Percentiles rank a stretch among this genome's conserved stretches.
These are phyloP conservation scores for Drosophila anomalata DNA, from an alignment of 2,888 invertebrate genomes.

Conservation along the genomic window DNA sequence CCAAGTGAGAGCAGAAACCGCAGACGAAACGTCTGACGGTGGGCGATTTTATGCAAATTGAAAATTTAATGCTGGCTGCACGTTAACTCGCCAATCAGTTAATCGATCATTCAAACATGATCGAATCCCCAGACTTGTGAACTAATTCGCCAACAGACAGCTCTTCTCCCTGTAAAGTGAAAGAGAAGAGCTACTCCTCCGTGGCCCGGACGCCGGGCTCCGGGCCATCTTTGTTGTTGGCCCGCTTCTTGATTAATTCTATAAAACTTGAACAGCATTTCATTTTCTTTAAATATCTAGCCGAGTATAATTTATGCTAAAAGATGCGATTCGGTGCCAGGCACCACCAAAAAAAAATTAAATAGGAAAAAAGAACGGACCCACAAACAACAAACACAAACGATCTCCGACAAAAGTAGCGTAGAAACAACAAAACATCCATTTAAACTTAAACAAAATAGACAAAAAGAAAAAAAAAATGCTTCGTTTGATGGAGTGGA, in stretches of 20 bases:
- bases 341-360: constrained; percentile 58
- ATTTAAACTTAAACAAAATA: constrained; percentile 45
- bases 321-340: constrained; percentile 72
- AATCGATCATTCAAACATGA: constrained; percentile 32
- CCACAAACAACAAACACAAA: constrained; percentile 60
- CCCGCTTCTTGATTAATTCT: constrained; percentile 69
- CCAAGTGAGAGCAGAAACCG: constrained; percentile 25
- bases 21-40: constrained; percentile 35
- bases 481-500: constrained; percentile 38
- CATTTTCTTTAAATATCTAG: constrained; percentile 69
- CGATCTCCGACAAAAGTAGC: constrained; percentile 64
- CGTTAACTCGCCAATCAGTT: constrained; percentile 30
- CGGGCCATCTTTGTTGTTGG: constrained; percentile 50
- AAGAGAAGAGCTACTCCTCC: constrained; percentile 19
- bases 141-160: constrained; percentile 19
- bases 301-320: constrained; percentile 72
- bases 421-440: constrained; percentile 66
- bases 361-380: constrained; percentile 55
- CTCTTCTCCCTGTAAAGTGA: constrained; percentile 22
- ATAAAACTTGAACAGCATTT: constrained; percentile 63
- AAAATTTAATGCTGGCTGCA: constrained; percentile 18
- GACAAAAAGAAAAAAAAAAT: constrained; percentile 30
- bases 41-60: constrained; percentile 45
- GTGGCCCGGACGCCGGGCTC: constrained; percentile 55
- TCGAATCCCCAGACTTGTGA: constrained; percentile 1